Percentiles rank a stretch among this genome's conserved stretches.
These are phyloP conservation scores for Podabrus alpinus DNA, from an alignment of 2,888 invertebrate genomes.

Conservation along the genomic window DNA sequence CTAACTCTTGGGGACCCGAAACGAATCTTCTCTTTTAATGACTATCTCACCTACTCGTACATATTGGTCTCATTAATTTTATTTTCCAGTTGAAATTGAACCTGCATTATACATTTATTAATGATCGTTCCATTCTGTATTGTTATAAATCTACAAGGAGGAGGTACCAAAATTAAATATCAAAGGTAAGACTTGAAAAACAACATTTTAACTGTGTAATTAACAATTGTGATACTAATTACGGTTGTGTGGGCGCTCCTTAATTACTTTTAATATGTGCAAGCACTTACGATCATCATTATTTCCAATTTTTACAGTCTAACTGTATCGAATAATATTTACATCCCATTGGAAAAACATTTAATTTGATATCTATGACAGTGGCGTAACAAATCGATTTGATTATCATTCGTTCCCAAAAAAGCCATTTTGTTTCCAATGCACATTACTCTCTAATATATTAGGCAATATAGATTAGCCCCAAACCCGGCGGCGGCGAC, in stretches of 20 bases:
- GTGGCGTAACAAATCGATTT: too few species aligned
- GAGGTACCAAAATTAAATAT: conserved; percentile 17
- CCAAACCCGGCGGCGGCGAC: not conserved
- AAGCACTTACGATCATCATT: conserved; percentile 5
- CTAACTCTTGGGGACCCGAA: conserved; percentile 32
- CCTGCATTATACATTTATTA: conserved; percentile 33
- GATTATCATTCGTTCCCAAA: too few species aligned
- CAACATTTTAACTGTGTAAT: conserved; percentile 26
- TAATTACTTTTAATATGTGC: conserved; percentile 18
- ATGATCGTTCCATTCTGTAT: conserved; percentile 26
- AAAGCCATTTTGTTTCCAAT: not conserved
- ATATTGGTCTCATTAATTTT: conserved; percentile 40
- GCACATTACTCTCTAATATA: not conserved
- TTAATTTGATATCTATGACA: too few species aligned
- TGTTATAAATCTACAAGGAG: conserved; percentile 21
- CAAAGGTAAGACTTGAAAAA: conserved; percentile 15
- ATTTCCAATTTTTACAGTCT: too few species aligned
- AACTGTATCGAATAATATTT: too few species aligned
- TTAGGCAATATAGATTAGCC: not conserved
- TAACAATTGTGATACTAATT: conserved; percentile 29
- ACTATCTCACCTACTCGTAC: conserved; percentile 36
- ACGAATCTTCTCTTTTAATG: conserved; percentile 34
- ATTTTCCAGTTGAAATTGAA: conserved; percentile 31
- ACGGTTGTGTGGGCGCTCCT: conserved; percentile 25
- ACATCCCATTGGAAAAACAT: too few species aligned